Percentiles rank a stretch among this genome's conserved stretches.
Conservation (phyloP, 2,113 vertebrate genomes). For the Equus quagga region DNA sequence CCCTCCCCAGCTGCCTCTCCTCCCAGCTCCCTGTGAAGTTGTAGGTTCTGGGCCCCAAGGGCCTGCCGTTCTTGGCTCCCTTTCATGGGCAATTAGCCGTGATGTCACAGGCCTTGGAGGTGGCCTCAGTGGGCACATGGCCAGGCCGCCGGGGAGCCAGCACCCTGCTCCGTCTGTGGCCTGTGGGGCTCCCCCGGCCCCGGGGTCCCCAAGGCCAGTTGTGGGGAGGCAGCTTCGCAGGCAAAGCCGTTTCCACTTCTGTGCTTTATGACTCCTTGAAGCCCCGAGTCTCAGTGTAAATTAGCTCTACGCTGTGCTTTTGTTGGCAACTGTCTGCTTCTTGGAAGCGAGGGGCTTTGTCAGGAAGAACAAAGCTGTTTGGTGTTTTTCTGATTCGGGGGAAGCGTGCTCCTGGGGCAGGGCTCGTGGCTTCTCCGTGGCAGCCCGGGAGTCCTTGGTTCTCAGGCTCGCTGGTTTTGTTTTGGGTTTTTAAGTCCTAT, state of each 20-base stretch:
- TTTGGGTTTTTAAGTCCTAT: constrained; percentile 67
- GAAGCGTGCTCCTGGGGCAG: not conserved
- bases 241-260: constrained; percentile 7
- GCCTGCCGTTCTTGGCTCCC: constrained; percentile 69
- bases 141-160: constrained; percentile 18
- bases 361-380: constrained; percentile 78
- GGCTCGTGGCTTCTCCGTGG: not conserved
- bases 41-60: constrained; percentile 74
- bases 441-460: not conserved
- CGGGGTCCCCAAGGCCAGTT: not conserved
- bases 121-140: not conserved
- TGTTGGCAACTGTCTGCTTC: constrained; percentile 71
- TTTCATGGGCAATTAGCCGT: constrained; percentile 86
- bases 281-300: constrained; percentile 57
- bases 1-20: constrained; percentile 79
- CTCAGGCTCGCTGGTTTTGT: constrained; percentile 66
- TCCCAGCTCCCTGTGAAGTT: constrained; percentile 77
- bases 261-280: constrained; percentile 43
- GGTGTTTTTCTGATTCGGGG: constrained; percentile 59
- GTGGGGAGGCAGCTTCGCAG: not conserved
- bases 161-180: not conserved
- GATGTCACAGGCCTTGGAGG: constrained; percentile 71
- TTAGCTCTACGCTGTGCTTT: constrained; percentile 73
- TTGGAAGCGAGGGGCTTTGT: constrained; percentile 78
- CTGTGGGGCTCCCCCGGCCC: not conserved